Evolutionary conservation across 1,140 invertebrate genomes (phyloP), one percentile per base, ranked within the genome.

Genomic region (Littorina saxatilis): DNA sequence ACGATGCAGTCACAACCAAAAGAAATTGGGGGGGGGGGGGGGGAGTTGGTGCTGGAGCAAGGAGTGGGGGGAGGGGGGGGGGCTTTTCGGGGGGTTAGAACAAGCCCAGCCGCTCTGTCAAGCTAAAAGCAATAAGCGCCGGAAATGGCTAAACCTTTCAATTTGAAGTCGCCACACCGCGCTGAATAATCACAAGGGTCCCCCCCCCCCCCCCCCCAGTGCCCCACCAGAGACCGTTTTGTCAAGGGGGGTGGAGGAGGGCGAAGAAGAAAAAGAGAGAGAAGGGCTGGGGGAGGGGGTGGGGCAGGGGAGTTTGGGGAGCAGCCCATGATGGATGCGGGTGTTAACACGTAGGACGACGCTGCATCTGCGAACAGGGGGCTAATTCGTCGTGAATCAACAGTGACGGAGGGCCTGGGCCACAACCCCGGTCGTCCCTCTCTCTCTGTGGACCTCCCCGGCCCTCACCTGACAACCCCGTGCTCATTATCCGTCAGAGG

Each of bases 291-390:
- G n/a, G n/a, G n/a, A n/a, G n/a, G n/a, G n/a, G n/a, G 17, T 13
- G 55, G 76, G 76, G 76, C 9, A 9, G 61, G 27, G n/a, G 7
- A 9, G 61, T 27, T 9, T 27, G n/a, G 74, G 37, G 74, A 32
- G 47, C 32, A 5, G 17, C 4, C 7, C n/a, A 37, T 63, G 76
- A 78, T 78, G 76, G 76, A 78, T 78, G 76, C 17, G 52, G 76
- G 55, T 78, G 76, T 63, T 78, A 78, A 78, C 76, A 78, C 76
- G 9, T 9, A 47, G 76, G 76, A 58, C 76, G 39, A 37, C 23
- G 76, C 58, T 73, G 76, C 76, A 78, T 78, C 76, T 78, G 76
- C 76, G 76, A 78, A 78, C 76, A 78, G 29, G n/a, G 76, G n/a
- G 76, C 55, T 78, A 78, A 78, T 78, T 78, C 76, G 35, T 58